Evolutionary conservation across 2,797 vertebrate genomes (phyloP).

Genomic region (Stomatorhinus walkeri): DNA sequence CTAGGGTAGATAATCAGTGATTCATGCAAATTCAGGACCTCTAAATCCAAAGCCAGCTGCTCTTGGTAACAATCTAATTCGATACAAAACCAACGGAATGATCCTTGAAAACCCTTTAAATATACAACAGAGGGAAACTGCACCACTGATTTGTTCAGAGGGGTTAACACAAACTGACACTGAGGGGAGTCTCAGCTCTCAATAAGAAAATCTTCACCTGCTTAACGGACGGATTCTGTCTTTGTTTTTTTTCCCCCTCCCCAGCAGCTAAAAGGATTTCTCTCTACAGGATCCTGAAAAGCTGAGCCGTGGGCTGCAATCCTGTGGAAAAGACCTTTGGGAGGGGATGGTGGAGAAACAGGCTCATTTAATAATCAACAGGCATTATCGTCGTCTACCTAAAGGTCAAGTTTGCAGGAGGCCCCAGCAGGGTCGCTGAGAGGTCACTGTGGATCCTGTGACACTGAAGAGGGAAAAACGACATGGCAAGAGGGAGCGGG

Average conservation of each 20-base stretch:
- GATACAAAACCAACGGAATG: not conserved
- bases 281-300: not conserved
- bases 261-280: not conserved
- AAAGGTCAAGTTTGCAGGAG: slow-evolving; percentile 40
- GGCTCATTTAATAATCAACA: slow-evolving; percentile 7
- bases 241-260: not conserved
- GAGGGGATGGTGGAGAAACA: not conserved
- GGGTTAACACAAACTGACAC: not conserved
- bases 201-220: slow-evolving; percentile 15
- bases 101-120: not conserved
- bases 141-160: not conserved
- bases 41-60: not conserved
- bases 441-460: not conserved
- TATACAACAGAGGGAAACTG: not conserved
- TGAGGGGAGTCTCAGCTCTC: not conserved
- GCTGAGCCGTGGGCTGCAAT: not conserved
- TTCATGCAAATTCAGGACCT: not conserved
- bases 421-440: slow-evolving; percentile 33
- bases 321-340: not conserved
- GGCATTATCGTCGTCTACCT: slow-evolving; percentile 22
- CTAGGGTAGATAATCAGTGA: not conserved
- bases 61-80: not conserved
- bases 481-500: not conserved
- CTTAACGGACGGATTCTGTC: not conserved
- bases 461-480: not conserved